phyloP scores from a whole-genome alignment of 2,797 vertebrate species.

The Acropternis orthonyx region DNA sequence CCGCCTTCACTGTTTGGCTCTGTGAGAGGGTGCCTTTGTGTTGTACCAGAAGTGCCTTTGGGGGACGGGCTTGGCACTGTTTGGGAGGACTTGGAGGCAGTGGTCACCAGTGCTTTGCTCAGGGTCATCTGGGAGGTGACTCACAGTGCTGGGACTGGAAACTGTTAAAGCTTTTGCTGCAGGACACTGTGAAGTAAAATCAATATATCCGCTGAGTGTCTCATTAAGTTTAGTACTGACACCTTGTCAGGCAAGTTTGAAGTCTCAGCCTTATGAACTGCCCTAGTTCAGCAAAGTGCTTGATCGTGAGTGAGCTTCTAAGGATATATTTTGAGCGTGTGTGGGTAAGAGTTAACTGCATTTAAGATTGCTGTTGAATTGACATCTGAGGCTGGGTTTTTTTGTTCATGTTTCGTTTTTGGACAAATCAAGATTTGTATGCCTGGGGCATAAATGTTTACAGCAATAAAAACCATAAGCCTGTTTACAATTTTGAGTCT shows the following conservation, averaged over 20 bases:
- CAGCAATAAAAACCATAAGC: not conserved
- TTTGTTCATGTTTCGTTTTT: not conserved
- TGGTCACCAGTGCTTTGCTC: not conserved
- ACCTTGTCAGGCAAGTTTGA: not conserved
- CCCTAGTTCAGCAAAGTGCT: not conserved
- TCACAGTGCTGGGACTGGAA: not conserved
- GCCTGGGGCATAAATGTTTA: not conserved
- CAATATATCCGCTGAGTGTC: rapidly evolving
- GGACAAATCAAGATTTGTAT: not conserved
- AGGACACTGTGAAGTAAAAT: not conserved
- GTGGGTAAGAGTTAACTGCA: not conserved
- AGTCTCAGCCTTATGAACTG: not conserved
- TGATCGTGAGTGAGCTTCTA: not conserved
- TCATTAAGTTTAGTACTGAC: not conserved
- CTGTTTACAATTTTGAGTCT: slow-evolving; percentile 17
- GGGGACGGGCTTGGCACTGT: not conserved
- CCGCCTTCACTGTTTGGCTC: not conserved
- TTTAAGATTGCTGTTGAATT: not conserved
- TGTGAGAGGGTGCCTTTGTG: not conserved
- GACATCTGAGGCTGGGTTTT: not conserved
- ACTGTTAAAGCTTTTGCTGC: not conserved
- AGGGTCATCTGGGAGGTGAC: not conserved
- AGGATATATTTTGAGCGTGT: not conserved
- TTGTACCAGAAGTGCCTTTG: not conserved
- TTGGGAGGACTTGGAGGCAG: not conserved